Base-by-base conservation (phyloP, 2,113 vertebrate genomes). In the Paramisgurnus dabryanus region DNA sequence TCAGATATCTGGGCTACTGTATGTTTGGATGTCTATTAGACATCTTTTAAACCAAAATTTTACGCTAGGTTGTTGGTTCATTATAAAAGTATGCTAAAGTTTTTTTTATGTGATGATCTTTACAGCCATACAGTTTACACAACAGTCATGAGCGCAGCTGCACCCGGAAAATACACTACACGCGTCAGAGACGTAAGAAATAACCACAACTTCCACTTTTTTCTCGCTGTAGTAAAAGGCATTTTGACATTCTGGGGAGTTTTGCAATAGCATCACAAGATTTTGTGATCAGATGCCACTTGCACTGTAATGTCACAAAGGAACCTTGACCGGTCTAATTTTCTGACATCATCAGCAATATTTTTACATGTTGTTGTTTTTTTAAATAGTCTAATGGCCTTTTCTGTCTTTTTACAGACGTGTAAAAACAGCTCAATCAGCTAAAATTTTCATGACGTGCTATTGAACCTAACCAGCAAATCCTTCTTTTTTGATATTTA, bases 81-180 rank as follows among this genome's bases (percentile, higher is more conserved):
- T 53, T 34, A 7, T 68, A 49, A 68, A 12, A 18, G 0, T 69
- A 50, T 34, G 45, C 27, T 75, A 50, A 17, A 15, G 12, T 18
- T 43, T 79, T 41, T 79, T 64, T 63, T 58, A 13, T 61, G 15
- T 84, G n/a, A 10, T 45, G 63, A 75, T 17, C 9, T 67, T 50
- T 34, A 1, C 79, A 93, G 93, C 41, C 77, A 75, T 5, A 93
- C 93, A 0, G 67, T 94, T 63, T 94, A 92, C 64, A 92, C 92
- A 1, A 93, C 93, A 18, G 60, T 85, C n/a, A 94, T 94, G 93
- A 91, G 86, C 47, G 91, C 91, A 39, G 90, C 86, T 7, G 1
- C 67, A 7, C 90, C 92, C 1, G 85, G 87, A 12, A 86, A 86
- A 15, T 94, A 93, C 81, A 82, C 8, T 0, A 87, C 90, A 18